phyloP scores from a whole-genome alignment of 2,113 vertebrate species.

The Pantherophis guttatus region DNA sequence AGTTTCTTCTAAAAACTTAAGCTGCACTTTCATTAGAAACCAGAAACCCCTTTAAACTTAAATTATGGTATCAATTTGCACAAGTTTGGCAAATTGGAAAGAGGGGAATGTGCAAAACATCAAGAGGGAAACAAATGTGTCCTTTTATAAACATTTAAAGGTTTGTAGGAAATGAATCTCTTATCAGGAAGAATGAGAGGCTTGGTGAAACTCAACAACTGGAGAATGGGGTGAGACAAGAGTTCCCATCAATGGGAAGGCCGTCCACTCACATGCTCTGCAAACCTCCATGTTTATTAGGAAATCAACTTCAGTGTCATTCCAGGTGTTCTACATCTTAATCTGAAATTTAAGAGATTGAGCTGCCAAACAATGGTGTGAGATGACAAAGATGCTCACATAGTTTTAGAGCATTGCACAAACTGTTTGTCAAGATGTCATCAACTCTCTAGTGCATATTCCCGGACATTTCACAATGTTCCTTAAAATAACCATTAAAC shows the following conservation, averaged over 20 bases:
- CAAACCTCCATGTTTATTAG: background rate
- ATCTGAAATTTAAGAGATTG: background rate
- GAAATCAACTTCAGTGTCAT: background rate
- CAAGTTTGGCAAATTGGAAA: background rate
- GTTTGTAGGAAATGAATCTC: background rate
- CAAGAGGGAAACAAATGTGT: background rate
- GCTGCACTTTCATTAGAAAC: constrained; percentile 2
- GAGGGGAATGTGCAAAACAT: background rate
- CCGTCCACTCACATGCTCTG: background rate
- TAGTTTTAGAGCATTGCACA: background rate
- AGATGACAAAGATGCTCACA: background rate
- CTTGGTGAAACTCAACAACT: background rate
- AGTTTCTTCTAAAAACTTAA: background rate
- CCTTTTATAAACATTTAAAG: background rate
- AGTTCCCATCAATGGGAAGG: background rate
- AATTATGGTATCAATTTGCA: background rate
- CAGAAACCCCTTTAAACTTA: background rate
- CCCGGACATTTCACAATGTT: constrained; percentile 41
- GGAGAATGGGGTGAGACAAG: background rate
- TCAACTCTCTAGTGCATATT: constrained; percentile 28
- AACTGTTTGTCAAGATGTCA: background rate
- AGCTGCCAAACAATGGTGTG: background rate
- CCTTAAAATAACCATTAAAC: constrained; percentile 40
- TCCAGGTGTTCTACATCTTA: background rate
- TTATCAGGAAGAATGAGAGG: background rate